Evolutionary conservation across 2,113 vertebrate species (phyloP), one percentile per base, ranked within the genome.

Genomic region (Notiomystis cincta): DNA sequence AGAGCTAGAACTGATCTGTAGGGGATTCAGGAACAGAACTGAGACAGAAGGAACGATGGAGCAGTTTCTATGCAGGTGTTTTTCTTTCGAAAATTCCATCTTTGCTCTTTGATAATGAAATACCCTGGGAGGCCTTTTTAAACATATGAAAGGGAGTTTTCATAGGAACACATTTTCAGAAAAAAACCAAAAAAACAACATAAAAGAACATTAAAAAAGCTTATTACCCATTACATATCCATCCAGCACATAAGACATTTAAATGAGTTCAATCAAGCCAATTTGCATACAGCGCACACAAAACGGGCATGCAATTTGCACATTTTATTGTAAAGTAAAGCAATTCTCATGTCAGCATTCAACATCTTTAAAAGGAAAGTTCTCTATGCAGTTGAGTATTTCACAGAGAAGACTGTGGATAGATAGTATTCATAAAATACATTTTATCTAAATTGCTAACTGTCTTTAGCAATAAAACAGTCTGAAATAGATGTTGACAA

Each of bases 381-480:
- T 89, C 66, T 83, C 9, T 65, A 35, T 38, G 21, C 28, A 47
- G 25, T 65, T 61, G 23, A 66, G 7, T 70, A 65, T 96, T 96
- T 96, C 93, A 83, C 28, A 79, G 48, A 53, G 40, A 92, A 90
- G 37, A 31, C 86, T 81, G 56, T 31, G 84, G 92, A 93, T 93
- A 86, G 73, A 77, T 83, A 92, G 86, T 90, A 88, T 89, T 96
- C 90, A 90, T 97, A 96, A 97, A 97, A 95, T 91, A 66, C 22
- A 62, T 96, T 96, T 95, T 96, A 87, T 96, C 73, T 96, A 95
- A 95, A 87, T 96, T 91, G 67, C 60, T 81, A 42, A 89, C 80
- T 95, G 60, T 97, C 77, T 95, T 96, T 84, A 78, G 87, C 89
- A 93, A 96, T 95, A 89, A 96, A 94, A 95, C 65, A 0, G 3